phyloP scores from a whole-genome alignment of 2,888 invertebrate species.

The Orchesellides sinensis region DNA sequence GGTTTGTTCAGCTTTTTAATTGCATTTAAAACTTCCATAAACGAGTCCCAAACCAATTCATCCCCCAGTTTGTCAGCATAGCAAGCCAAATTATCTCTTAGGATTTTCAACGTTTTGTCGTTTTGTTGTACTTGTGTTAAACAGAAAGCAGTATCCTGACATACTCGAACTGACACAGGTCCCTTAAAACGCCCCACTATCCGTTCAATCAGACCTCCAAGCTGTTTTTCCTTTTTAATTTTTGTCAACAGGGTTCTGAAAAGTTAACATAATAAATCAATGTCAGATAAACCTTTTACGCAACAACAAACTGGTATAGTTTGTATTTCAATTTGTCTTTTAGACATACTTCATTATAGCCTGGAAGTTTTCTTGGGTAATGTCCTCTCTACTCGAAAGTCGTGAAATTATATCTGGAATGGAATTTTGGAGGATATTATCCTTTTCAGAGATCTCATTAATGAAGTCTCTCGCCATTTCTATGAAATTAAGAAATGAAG shows the following conservation, averaged over 20 bases:
- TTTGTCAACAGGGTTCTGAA: slow-evolving; percentile 60
- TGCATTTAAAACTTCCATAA: slow-evolving; percentile 56
- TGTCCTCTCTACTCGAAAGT: slow-evolving; percentile 62
- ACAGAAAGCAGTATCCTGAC: slow-evolving; percentile 71
- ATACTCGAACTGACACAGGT: slow-evolving; percentile 52
- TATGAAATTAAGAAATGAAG: slow-evolving; percentile 7
- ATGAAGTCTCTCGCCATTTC: slow-evolving; percentile 72
- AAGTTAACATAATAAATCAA: not conserved
- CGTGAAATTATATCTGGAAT: slow-evolving; percentile 72
- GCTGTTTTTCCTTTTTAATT: slow-evolving; percentile 71
- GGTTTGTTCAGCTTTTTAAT: slow-evolving; percentile 63
- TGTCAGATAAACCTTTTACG: not conserved
- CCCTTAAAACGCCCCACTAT: slow-evolving; percentile 68
- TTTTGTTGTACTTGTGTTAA: slow-evolving; percentile 68
- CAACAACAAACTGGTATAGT: not conserved
- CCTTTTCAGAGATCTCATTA: slow-evolving; percentile 71
- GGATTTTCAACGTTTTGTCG: slow-evolving; percentile 71
- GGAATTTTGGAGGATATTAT: slow-evolving; percentile 70
- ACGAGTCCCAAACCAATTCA: slow-evolving; percentile 63
- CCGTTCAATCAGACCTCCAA: slow-evolving; percentile 69
- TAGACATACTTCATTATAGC: slow-evolving; percentile 70
- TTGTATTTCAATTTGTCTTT: not conserved
- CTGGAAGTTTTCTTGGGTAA: slow-evolving; percentile 66
- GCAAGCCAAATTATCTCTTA: slow-evolving; percentile 61
- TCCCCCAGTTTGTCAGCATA: slow-evolving; percentile 71